Conservation (phyloP, 2,113 vertebrate genomes). For the Nanorana parkeri region DNA sequence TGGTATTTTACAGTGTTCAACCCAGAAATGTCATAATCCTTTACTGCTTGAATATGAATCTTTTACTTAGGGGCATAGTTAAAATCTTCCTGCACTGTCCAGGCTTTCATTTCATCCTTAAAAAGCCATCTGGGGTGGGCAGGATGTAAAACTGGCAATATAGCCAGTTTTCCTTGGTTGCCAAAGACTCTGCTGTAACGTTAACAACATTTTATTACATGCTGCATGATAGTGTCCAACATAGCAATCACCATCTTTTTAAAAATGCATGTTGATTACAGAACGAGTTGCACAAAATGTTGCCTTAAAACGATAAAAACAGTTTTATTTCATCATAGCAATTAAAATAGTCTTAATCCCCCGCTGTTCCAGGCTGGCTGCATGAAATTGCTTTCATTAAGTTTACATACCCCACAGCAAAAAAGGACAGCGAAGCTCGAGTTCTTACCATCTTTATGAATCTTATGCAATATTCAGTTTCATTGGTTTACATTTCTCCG, state of each 20-base stretch:
- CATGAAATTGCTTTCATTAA: constrained; percentile 56
- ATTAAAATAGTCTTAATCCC: constrained; percentile 51
- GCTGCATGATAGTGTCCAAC: neutral
- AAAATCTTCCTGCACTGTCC: no score
- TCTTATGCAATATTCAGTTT: constrained; percentile 15
- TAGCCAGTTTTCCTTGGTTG: no score
- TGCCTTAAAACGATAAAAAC: constrained; percentile 42
- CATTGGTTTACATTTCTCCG: constrained; percentile 12
- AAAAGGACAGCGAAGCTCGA: constrained; percentile 30
- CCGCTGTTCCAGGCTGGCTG: constrained; percentile 40
- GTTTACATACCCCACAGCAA: constrained; percentile 37
- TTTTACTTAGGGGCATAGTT: no score
- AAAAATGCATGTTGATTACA: constrained; percentile 49
- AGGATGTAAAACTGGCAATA: no score
- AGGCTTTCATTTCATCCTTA: no score
- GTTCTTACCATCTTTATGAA: constrained; percentile 6
- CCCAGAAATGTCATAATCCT: no score
- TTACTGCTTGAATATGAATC: no score
- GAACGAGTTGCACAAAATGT: constrained; percentile 15
- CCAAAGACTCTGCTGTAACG: no score
- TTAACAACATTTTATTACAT: neutral
- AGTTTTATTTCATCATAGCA: constrained; percentile 39
- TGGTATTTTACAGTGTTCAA: no score
- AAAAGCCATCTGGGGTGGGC: no score
- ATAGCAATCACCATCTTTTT: constrained; percentile 33